Base-by-base conservation (phyloP, 2,113 vertebrate genomes). In the Picathartes gymnocephalus region DNA sequence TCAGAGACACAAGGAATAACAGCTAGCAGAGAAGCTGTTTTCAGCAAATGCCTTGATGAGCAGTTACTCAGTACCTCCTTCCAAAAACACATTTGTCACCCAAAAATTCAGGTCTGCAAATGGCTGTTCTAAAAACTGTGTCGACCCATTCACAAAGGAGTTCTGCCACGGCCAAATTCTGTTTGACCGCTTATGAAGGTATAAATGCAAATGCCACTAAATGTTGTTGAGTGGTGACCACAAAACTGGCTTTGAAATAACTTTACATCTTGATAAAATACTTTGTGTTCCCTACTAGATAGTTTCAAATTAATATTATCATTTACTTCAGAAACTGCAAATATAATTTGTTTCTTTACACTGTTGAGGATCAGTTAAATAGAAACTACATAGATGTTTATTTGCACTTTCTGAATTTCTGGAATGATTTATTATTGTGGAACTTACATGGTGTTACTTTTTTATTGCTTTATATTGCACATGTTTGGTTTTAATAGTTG, bases 401-500 rank as follows among this genome's bases (percentile, higher is more conserved):
- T 93, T 94, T 95, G 60, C 25, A n/a, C 58, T 90, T 92, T 79
- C 35, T 86, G 79, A 95, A 92, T 96, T 17, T 11, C 60, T 86
- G 73, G 54, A 94, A 93, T 88, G 68, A 95, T 97, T 97, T 94
- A 95, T 95, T 96, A 54, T 78, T 53, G 48, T 78, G 60, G 88
- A 79, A 61, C 88, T 92, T 97, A 88, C 73, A 69, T 61, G 60
- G 37, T 25, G 53, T 93, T 97, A 95, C 65, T 66, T 96, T 95
- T 97, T 96, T 95, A 97, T 96, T 95, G 82, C 86, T 87, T 94
- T 93, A 70, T 94, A 86, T 81, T 94, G 69, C 81, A 83, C 81
- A 66, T 84, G 90, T 97, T 96, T 89, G 48, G 31, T 91, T 96
- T 97, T 97, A 96, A 94, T 93, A 78, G 60, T 93, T 96, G 91